These are phyloP conservation scores for Phalloptychus januarius DNA, from an alignment of 2,797 vertebrate genomes.

Conservation along the genomic window DNA sequence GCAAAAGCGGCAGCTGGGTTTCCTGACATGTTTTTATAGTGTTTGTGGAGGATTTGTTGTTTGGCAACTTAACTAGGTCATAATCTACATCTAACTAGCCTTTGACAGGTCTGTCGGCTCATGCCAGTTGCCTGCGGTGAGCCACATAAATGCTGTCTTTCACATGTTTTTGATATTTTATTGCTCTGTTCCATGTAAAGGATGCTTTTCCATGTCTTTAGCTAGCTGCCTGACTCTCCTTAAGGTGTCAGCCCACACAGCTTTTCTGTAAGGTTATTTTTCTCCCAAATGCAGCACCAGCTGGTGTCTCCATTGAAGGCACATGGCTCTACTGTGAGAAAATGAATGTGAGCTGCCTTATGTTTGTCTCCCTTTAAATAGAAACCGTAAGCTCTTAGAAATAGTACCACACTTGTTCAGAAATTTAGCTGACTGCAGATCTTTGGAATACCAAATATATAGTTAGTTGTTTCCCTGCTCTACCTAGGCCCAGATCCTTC, in stretches of 20 bases:
- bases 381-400: constrained; percentile 25
- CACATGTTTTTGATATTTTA: neutral
- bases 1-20: constrained; percentile 19
- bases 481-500: constrained; percentile 29
- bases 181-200: neutral
- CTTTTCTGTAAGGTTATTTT: constrained; percentile 39
- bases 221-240: constrained; percentile 23
- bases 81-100: constrained; percentile 3
- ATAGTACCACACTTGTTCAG: constrained; percentile 17
- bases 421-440: constrained; percentile 19
- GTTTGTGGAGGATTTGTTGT: constrained; percentile 4
- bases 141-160: constrained; percentile 4
- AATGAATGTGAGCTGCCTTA: constrained; percentile 50
- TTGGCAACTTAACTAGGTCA: constrained; percentile 13
- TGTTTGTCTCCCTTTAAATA: constrained; percentile 19
- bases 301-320: constrained; percentile 40
- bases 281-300: constrained; percentile 36
- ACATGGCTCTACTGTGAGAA: constrained; percentile 49
- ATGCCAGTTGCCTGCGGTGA: constrained; percentile 4
- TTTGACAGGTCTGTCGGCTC: neutral
- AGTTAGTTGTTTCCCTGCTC: constrained; percentile 32
- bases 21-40: constrained; percentile 10
- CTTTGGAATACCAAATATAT: constrained; percentile 21
- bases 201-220: neutral
- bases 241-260: constrained; percentile 24